Conservation (phyloP, 2,797 vertebrate species). For the Coregonus suidteri region DNA sequence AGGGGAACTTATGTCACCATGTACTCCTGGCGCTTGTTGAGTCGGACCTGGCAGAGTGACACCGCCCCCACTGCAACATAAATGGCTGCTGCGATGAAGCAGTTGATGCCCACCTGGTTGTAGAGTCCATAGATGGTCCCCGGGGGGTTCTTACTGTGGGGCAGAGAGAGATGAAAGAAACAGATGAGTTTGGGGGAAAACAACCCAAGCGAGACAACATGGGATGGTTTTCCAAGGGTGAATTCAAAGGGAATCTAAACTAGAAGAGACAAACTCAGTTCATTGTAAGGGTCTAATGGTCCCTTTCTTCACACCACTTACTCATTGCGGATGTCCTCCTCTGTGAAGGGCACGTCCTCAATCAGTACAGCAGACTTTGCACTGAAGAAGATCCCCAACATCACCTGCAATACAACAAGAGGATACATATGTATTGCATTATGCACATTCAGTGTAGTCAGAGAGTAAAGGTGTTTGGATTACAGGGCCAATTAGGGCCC, state of each 20-base stretch:
- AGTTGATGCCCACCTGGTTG: conserved; percentile 91
- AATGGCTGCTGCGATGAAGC: conserved; percentile 87
- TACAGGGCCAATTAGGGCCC: too few relatives aligned
- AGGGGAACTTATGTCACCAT: conserved; percentile 82
- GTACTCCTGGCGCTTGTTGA: conserved; percentile 92
- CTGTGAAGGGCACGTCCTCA: conserved; percentile 87
- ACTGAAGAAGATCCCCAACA: conserved; percentile 91
- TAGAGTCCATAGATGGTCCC: conserved; percentile 82
- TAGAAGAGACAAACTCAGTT: neutral
- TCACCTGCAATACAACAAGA: conserved; percentile 68
- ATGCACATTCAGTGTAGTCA: neutral
- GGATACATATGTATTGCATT: neutral
- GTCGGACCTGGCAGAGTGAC: conserved; percentile 88
- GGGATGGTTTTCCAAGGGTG: neutral
- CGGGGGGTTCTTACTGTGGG: conserved; percentile 76
- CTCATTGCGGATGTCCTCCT: conserved; percentile 82
- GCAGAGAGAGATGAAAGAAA: neutral
- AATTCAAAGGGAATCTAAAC: neutral
- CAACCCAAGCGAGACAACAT: neutral
- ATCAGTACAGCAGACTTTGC: conserved; percentile 90
- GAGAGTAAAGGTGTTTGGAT: neutral
- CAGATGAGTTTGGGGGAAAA: neutral
- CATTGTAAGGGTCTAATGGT: neutral
- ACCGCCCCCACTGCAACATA: conserved; percentile 86
- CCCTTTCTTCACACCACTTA: conserved; percentile 65